Conservation (phyloP, 2,797 vertebrate genomes). For the Neosilurus hyrtlii region DNA sequence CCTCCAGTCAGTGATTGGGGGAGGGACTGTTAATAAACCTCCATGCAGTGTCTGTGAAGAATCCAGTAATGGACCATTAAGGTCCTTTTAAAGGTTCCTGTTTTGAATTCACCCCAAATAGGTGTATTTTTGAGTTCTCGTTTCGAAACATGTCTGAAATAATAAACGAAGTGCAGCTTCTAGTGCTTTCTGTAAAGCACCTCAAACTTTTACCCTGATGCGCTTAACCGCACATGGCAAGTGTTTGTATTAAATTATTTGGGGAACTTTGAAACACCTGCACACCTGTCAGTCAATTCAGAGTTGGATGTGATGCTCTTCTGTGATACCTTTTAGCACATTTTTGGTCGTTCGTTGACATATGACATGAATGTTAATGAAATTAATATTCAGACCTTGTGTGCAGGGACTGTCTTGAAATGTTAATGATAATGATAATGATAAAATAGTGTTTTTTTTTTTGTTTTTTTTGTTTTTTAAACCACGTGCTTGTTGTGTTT, state of each 20-base stretch:
- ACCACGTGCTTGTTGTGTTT: background rate
- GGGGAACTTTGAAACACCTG: too few species aligned
- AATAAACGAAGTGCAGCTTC: background rate
- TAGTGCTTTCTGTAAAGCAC: too few species aligned
- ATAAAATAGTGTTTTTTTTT: background rate
- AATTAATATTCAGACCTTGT: background rate
- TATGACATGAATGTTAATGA: too few species aligned
- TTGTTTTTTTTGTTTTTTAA: too few species aligned
- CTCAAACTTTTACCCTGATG: too few species aligned
- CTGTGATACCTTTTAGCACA: background rate
- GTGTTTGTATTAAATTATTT: too few species aligned
- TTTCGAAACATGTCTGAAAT: background rate
- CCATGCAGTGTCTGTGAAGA: background rate
- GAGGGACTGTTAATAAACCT: background rate
- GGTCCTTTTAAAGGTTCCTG: background rate
- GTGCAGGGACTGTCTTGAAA: background rate
- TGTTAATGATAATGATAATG: background rate
- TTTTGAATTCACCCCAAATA: background rate
- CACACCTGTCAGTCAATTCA: too few species aligned
- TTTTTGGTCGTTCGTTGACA: background rate
- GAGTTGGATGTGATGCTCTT: too few species aligned
- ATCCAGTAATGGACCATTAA: background rate
- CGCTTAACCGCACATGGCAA: too few species aligned
- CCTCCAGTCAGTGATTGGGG: conserved; percentile 31
- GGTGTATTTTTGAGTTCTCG: background rate